A percentile compares a stretch with the other conserved stretches of the same genome.
Evolutionary conservation across 92 coral and sea anemone genomes (phyloP).

Genomic region (Epizoanthus rinbou): DNA sequence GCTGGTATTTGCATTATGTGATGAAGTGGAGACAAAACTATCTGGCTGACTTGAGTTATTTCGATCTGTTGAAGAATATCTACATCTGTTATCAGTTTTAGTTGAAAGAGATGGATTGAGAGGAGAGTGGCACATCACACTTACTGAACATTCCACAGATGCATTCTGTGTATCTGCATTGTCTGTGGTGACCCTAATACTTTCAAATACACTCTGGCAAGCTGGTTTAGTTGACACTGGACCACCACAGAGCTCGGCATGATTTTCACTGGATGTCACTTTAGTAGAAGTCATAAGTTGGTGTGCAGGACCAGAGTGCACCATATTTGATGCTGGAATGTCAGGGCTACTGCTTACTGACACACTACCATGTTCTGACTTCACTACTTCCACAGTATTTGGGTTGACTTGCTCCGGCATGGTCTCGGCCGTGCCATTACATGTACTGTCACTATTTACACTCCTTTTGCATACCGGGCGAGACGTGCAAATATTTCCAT

Average conservation of each 20-base stretch:
- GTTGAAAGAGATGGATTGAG: neutral
- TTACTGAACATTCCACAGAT: neutral
- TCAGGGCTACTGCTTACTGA: neutral
- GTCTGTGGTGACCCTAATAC: neutral
- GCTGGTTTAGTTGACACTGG: neutral
- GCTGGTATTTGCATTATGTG: neutral
- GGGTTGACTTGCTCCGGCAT: constrained; percentile 1
- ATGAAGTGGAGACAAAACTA: neutral
- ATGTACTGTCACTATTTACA: neutral
- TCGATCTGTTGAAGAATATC: neutral
- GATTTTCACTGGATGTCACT: neutral
- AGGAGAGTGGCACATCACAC: neutral
- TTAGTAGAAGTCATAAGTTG: neutral
- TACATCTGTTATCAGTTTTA: neutral
- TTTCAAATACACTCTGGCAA: neutral
- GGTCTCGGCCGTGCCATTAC: neutral
- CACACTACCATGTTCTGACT: neutral
- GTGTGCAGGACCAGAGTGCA: neutral
- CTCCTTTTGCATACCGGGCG: no score
- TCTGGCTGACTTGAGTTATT: neutral
- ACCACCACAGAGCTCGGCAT: neutral
- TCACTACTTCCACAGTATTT: neutral
- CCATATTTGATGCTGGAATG: neutral
- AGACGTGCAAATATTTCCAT: no score
- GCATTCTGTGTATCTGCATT: neutral